Evolutionary conservation across 2,113 vertebrate genomes (phyloP).

Genomic region (Gyps fulvus): DNA sequence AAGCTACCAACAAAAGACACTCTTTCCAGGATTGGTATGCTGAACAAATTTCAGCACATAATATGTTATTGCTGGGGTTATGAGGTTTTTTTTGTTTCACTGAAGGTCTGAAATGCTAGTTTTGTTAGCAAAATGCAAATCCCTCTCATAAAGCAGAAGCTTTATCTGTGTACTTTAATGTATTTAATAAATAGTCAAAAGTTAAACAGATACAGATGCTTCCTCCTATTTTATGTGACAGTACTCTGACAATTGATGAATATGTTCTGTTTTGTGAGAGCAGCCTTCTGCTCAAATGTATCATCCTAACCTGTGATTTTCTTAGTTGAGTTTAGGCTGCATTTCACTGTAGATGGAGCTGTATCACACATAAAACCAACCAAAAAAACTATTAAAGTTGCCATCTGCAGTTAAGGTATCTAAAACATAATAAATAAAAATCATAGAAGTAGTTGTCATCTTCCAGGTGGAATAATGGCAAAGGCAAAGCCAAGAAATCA

Average conservation of each 20-base stretch:
- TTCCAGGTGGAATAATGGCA: not conserved
- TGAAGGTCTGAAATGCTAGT: not conserved
- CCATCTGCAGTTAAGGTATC: not conserved
- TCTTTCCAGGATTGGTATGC: not conserved
- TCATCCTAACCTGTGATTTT: not conserved
- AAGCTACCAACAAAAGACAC: not conserved
- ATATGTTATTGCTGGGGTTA: not conserved
- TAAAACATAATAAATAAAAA: not conserved
- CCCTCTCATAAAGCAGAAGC: not conserved
- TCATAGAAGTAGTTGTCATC: not conserved
- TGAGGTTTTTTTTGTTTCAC: not conserved
- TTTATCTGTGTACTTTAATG: not conserved
- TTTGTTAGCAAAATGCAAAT: not conserved
- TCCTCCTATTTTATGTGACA: not conserved
- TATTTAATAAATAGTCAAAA: not conserved
- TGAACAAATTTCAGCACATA: not conserved
- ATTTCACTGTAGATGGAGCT: constrained; percentile 40
- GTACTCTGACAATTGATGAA: not conserved
- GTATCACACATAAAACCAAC: not conserved
- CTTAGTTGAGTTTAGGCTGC: not conserved
- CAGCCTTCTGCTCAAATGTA: not conserved
- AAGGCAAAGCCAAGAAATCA: not conserved
- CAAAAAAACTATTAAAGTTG: not conserved
- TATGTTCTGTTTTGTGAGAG: not conserved
- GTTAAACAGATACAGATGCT: not conserved